These are phyloP conservation scores for Aulostomus chinensis DNA, from an alignment of 2,797 vertebrate genomes.

Conservation along the genomic window DNA sequence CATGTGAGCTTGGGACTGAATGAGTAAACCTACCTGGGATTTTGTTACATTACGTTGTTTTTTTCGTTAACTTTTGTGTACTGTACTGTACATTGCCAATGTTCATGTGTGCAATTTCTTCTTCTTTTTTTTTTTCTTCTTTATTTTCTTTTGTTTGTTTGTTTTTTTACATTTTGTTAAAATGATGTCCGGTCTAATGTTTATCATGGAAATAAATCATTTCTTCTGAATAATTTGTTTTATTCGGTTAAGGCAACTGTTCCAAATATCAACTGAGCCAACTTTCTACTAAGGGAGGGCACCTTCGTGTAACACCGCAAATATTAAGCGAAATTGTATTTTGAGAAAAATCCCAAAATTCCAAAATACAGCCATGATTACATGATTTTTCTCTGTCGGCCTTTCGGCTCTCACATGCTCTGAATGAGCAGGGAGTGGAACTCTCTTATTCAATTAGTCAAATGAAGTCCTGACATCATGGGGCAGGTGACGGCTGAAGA, in stretches of 20 bases:
- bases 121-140: no score
- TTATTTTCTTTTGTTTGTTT: slow-evolving; percentile 46
- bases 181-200: slow-evolving; percentile 87
- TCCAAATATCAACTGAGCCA: no score
- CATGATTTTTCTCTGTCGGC: slow-evolving; percentile 3
- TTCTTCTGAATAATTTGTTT: slow-evolving; percentile 68
- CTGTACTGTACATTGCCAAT: slow-evolving; percentile 83
- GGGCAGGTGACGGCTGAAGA: slow-evolving; percentile 47
- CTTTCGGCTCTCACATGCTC: slow-evolving; percentile 13
- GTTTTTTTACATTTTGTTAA: slow-evolving; percentile 82
- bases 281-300: no score
- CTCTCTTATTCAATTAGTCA: slow-evolving; percentile 75
- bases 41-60: slow-evolving; percentile 46
- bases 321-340: no score
- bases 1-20: slow-evolving; percentile 38
- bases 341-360: no score
- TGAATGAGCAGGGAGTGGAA: slow-evolving; percentile 22
- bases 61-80: slow-evolving; percentile 65
- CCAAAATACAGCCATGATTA: background rate
- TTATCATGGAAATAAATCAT: slow-evolving; percentile 88
- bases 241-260: no score
- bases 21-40: slow-evolving; percentile 30
- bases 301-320: no score
- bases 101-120: slow-evolving; percentile 85
- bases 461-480: slow-evolving; percentile 74